These are phyloP conservation scores for Chymomyza caudatula DNA, from an alignment of 2,888 invertebrate genomes.

Conservation along the genomic window DNA sequence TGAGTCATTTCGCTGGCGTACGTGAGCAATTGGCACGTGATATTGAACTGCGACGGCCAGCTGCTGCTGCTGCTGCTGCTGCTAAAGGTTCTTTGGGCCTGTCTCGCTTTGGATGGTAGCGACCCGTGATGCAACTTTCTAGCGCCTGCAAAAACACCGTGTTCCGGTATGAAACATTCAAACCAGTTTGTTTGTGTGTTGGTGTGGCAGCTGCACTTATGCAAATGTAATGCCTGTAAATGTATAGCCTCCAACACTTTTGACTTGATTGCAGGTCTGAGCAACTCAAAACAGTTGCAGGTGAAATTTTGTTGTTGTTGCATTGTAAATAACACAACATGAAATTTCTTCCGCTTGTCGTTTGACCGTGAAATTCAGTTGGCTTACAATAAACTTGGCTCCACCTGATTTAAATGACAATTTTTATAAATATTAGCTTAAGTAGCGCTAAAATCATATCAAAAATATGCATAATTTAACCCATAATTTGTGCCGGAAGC, in stretches of 20 bases:
- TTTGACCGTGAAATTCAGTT: constrained; percentile 62
- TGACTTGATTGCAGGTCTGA: not conserved
- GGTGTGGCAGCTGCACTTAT: not conserved
- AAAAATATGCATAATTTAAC: not conserved
- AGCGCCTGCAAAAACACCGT: not conserved
- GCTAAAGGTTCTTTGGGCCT: not conserved
- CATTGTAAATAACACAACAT: no score
- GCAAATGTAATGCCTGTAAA: not conserved
- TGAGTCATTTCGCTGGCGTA: constrained; percentile 19
- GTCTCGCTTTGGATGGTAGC: not conserved
- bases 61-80: no score
- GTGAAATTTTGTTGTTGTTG: constrained; percentile 18
- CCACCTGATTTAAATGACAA: constrained; percentile 61
- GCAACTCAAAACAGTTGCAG: not conserved
- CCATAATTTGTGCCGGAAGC: constrained; percentile 44
- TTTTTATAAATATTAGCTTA: constrained; percentile 42
- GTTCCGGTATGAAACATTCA: not conserved
- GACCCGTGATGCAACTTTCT: not conserved
- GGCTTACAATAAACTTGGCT: constrained; percentile 13
- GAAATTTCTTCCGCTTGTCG: constrained; percentile 62
- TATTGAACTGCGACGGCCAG: not conserved
- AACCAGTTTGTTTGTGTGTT: constrained; percentile 4
- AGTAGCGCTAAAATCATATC: constrained; percentile 17
- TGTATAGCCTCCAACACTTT: constrained; percentile 6
- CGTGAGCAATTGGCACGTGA: constrained; percentile 56